These are phyloP conservation scores for Tetranychus urticae DNA, from an alignment of 1,140 invertebrate genomes.

Conservation along the genomic window DNA sequence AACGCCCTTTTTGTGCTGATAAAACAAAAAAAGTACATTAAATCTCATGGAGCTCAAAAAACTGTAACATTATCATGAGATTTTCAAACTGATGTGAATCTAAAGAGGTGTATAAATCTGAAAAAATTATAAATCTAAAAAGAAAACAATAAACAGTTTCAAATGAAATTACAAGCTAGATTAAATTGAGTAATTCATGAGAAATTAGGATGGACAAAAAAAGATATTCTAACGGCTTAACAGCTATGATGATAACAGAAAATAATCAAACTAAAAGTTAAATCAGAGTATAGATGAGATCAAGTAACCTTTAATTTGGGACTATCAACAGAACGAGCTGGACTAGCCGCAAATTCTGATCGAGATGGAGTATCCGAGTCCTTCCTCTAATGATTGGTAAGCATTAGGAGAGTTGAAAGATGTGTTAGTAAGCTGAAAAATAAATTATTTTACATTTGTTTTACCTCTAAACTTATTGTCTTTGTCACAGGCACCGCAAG, in stretches of 20 bases:
- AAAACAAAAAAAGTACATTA: no score
- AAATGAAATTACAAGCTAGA: no score
- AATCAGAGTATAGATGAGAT: background rate
- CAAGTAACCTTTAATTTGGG: conserved; percentile 3
- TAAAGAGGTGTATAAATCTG: no score
- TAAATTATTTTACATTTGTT: background rate
- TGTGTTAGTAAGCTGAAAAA: background rate
- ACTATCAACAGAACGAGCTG: conserved; percentile 2
- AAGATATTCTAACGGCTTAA: background rate
- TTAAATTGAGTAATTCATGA: no score
- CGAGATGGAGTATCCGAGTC: background rate
- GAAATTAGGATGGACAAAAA: no score
- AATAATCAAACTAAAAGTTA: background rate
- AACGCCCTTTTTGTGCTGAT: no score
- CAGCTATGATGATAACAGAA: background rate
- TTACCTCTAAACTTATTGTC: no score
- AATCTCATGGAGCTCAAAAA: no score
- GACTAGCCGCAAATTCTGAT: background rate
- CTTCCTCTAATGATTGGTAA: background rate
- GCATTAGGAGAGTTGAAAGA: background rate
- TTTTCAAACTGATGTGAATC: no score
- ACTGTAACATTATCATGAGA: no score
- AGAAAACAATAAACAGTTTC: no score
- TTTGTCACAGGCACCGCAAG: background rate
- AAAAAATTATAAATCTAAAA: no score